Percentiles rank a stretch among this genome's conserved stretches.
Conservation (phyloP, 2,888 invertebrate species). For the Parnassius smintheus region DNA sequence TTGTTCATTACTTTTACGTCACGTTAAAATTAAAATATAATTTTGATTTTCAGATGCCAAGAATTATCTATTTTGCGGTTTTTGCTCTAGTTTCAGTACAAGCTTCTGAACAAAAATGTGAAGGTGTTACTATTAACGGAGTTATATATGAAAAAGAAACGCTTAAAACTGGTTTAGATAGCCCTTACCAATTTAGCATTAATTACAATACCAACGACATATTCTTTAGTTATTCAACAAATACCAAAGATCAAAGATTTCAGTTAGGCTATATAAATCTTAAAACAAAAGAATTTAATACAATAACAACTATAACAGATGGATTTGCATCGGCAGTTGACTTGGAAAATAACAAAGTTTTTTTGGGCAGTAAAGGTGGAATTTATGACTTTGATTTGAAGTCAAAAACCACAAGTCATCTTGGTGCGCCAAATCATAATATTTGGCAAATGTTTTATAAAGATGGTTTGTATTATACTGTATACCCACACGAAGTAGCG, state of each 20-base stretch:
- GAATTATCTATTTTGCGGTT: conserved; percentile 26
- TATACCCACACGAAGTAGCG: conserved; percentile 39
- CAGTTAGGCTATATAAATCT: conserved; percentile 51
- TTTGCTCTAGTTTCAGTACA: conserved; percentile 28
- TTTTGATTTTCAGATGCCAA: conserved; percentile 32
- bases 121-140: conserved; percentile 35
- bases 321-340: conserved; percentile 61
- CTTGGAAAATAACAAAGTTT: conserved; percentile 43
- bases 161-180: conserved; percentile 40
- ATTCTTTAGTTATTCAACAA: conserved; percentile 54
- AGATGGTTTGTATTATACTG: conserved; percentile 56
- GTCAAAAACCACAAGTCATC: conserved; percentile 41
- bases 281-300: conserved; percentile 45
- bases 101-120: conserved; percentile 32
- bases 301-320: conserved; percentile 46
- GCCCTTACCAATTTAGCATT: conserved; percentile 59
- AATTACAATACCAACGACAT: conserved; percentile 58
- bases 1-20: not conserved
- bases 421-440: conserved; percentile 41
- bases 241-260: conserved; percentile 35
- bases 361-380: conserved; percentile 58
- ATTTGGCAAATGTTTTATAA: conserved; percentile 68
- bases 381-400: conserved; percentile 52
- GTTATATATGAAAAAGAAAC: conserved; percentile 39
- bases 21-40: no score